Percentiles rank a stretch among this genome's conserved stretches.
These are phyloP conservation scores for Actias luna DNA, from an alignment of 2,888 invertebrate genomes.

Conservation along the genomic window DNA sequence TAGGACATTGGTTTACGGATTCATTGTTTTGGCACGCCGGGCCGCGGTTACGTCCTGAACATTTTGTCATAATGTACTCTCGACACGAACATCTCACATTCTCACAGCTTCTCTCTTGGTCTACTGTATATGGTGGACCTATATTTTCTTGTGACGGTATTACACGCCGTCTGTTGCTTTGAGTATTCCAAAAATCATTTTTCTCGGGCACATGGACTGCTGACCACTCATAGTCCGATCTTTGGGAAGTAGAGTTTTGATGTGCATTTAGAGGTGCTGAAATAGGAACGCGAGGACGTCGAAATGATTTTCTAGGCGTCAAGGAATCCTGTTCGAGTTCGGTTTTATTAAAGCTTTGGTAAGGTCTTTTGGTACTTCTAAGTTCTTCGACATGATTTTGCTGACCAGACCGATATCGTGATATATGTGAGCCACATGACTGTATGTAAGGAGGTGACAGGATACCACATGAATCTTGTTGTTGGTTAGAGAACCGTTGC, in stretches of 20 bases:
- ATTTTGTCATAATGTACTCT: conserved; percentile 31
- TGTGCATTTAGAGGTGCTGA: background rate
- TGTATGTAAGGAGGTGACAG: background rate
- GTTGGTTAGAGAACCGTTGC: background rate
- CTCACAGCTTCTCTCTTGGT: conserved; percentile 20
- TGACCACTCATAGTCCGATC: background rate
- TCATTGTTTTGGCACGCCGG: background rate
- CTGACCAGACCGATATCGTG: background rate
- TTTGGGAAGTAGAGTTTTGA: background rate
- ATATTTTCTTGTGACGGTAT: conserved; percentile 24
- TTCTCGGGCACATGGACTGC: conserved; percentile 20
- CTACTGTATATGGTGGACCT: conserved; percentile 22
- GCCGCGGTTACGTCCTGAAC: conserved; percentile 6
- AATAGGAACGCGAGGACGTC: background rate
- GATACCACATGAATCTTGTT: background rate
- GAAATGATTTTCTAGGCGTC: background rate
- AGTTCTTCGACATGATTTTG: conserved; percentile 6
- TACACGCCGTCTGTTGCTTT: conserved; percentile 16
- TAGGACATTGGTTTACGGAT: background rate
- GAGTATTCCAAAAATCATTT: conserved; percentile 27
- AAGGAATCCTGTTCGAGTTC: background rate
- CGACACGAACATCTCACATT: conserved; percentile 25
- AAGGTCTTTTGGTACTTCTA: conserved; percentile 7
- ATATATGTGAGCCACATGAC: background rate
- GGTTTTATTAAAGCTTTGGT: background rate